Percentiles rank a stretch among this genome's conserved stretches.
phyloP scores from a whole-genome alignment of 2,888 invertebrate species.

The Thysanoteuthis rhombus region DNA sequence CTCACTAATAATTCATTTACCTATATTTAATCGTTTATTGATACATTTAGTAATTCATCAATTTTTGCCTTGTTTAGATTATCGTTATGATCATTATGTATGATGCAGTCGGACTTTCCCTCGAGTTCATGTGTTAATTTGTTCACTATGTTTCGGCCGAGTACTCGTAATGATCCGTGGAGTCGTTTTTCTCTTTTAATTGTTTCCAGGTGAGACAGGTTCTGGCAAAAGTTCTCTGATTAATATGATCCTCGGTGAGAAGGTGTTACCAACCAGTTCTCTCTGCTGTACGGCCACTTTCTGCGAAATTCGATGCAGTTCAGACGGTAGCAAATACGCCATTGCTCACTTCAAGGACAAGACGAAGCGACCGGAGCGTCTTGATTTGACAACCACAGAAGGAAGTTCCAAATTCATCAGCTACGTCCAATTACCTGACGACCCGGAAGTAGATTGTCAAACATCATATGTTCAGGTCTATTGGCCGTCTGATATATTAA shows the following conservation, averaged over 20 bases:
- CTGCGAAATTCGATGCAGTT: slow-evolving; percentile 50
- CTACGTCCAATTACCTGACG: slow-evolving; percentile 23
- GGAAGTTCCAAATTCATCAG: background rate
- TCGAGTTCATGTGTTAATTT: no score
- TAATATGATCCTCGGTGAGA: slow-evolving; percentile 52
- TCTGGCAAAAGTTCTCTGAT: slow-evolving; percentile 60
- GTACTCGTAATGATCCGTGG: no score
- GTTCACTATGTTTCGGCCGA: no score
- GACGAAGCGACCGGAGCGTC: background rate
- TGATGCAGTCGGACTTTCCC: no score
- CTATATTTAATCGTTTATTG: no score
- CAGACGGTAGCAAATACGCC: slow-evolving; percentile 40
- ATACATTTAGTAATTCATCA: no score
- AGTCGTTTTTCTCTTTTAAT: background rate
- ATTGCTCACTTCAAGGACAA: slow-evolving; percentile 36
- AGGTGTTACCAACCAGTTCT: slow-evolving; percentile 50
- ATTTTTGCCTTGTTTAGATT: no score
- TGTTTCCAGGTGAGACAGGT: slow-evolving; percentile 54
- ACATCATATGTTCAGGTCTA: slow-evolving; percentile 48
- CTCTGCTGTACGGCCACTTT: slow-evolving; percentile 52
- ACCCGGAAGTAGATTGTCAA: slow-evolving; percentile 33
- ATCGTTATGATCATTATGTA: no score
- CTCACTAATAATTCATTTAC: no score
- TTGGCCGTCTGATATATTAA: slow-evolving; percentile 52
- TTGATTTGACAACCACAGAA: slow-evolving; percentile 27